Evolutionary conservation across 2,113 vertebrate genomes (phyloP).

Genomic region (Ahaetulla prasina): DNA sequence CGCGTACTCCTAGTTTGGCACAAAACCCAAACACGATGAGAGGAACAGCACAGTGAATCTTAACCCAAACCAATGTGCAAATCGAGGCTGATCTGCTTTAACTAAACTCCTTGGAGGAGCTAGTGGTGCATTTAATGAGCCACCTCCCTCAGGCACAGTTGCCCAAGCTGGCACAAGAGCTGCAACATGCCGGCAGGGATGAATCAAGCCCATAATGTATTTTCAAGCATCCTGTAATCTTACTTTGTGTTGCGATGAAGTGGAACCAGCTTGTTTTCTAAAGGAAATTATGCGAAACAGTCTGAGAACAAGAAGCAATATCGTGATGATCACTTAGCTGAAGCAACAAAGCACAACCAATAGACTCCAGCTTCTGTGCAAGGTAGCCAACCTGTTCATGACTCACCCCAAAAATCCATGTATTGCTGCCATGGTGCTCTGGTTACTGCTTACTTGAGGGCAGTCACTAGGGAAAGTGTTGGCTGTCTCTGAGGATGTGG

Average conservation of each 20-base stretch:
- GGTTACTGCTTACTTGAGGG: constrained; percentile 3
- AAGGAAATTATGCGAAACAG: constrained; percentile 26
- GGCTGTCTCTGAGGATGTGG: constrained; percentile 12
- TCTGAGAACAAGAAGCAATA: constrained; percentile 30
- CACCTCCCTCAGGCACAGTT: constrained; percentile 16
- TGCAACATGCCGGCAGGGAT: constrained; percentile 3
- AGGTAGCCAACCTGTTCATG: constrained; percentile 13
- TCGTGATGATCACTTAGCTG: constrained; percentile 7
- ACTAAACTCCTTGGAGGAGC: constrained; percentile 10
- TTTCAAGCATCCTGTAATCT: background rate
- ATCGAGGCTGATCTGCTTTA: background rate
- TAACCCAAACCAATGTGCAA: background rate
- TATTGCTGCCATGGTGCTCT: background rate
- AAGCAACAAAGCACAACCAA: background rate
- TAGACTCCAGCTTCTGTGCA: constrained; percentile 5
- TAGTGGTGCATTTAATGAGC: constrained; percentile 19
- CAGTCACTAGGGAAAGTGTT: constrained; percentile 1
- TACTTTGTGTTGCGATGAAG: constrained; percentile 24
- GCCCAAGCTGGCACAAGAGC: constrained; percentile 20
- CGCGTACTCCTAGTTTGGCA: background rate
- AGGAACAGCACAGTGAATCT: background rate
- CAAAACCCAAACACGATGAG: background rate
- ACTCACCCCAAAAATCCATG: background rate
- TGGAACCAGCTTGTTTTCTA: constrained; percentile 1
- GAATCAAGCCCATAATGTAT: constrained; percentile 3